Base-by-base conservation (phyloP, 2,888 invertebrate species). In the Lithophane semibrunnea region DNA sequence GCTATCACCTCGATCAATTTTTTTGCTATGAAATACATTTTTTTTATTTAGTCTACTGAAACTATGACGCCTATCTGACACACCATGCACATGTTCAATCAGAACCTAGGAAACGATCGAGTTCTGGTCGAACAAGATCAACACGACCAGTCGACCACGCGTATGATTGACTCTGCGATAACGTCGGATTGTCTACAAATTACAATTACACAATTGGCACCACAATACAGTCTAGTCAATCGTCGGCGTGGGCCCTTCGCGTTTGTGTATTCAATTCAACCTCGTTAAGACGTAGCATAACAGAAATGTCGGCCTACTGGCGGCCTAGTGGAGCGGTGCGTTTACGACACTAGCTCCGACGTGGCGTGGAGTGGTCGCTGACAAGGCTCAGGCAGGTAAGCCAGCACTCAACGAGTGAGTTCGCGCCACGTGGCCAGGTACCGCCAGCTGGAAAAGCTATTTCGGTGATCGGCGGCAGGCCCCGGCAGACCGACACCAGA, bases 401-500 rank as follows among this genome's bases (percentile, higher is more conserved):
- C 90, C 90, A 90, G 90, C 89, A 88, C 80, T 89, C 86, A 87
- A 87, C 90, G 90, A 89, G 88, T 87, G 91, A 90, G 90, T 90
- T 86, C 86, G 88, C 87, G 92, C 95, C 96, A 96, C 96, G 96
- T 96, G 96, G 94, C 92, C 95, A 95, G 96, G 95, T 95, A 96
- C 92, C 90, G 94, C 95, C 96, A 96, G 95, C 96, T 96, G 96
- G 96, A 96, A 93, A 94, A 94, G 95, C 92, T 96, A 96, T 96
- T 96, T 96, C 92, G 92, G 96, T 95, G 97, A 96, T 95, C 96
- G 97, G 96, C 96, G 95, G 97, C 97, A 97, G 97, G 96, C 97
- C 97, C 97, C 96, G 97, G 97, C 96, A 97, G 97, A 97, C 96
- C 97, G 97, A 96, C 96, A 96, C 95, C 96, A 96, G 96, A 96